These are phyloP conservation scores for Solenopsis invicta DNA, from an alignment of 1,140 invertebrate species.

Conservation along the genomic window DNA sequence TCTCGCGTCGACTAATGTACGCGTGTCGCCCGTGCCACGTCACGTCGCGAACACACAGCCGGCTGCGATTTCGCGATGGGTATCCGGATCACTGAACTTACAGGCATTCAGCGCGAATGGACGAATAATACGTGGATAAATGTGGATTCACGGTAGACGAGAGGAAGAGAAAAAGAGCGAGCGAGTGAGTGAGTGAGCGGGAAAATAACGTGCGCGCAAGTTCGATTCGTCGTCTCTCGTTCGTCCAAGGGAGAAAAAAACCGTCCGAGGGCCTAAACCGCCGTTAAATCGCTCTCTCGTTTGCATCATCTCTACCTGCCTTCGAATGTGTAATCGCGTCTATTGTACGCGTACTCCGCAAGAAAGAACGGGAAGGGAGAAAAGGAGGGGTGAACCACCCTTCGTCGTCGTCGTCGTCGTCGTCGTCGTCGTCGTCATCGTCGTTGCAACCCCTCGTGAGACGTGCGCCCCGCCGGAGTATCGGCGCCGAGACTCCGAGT, in stretches of 20 bases:
- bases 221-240: constrained; percentile 32
- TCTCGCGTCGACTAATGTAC: constrained; percentile 56
- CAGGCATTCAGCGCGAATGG: constrained; percentile 62
- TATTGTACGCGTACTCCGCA: constrained; percentile 58
- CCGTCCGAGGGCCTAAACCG: constrained; percentile 59
- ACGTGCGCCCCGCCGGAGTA: constrained; percentile 44
- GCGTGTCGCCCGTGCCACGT: constrained; percentile 62
- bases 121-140: constrained; percentile 72
- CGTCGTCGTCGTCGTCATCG: constrained; percentile 24
- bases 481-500: constrained; percentile 60
- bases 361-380: constrained; percentile 1
- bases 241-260: constrained; percentile 30
- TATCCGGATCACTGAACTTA: constrained; percentile 78
- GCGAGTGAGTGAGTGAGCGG: background rate
- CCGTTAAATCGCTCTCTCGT: constrained; percentile 75
- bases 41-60: constrained; percentile 63
- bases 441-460: constrained; percentile 62
- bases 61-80: constrained; percentile 73
- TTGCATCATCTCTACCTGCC: constrained; percentile 68
- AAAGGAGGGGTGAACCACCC: constrained; percentile 15
- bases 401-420: constrained; percentile 45
- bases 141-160: constrained; percentile 64
- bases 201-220: background rate
- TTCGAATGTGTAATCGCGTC: constrained; percentile 64
- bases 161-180: background rate